Evolutionary conservation across 2,888 invertebrate genomes (phyloP).

Genomic region (Drosophila antonietae): DNA sequence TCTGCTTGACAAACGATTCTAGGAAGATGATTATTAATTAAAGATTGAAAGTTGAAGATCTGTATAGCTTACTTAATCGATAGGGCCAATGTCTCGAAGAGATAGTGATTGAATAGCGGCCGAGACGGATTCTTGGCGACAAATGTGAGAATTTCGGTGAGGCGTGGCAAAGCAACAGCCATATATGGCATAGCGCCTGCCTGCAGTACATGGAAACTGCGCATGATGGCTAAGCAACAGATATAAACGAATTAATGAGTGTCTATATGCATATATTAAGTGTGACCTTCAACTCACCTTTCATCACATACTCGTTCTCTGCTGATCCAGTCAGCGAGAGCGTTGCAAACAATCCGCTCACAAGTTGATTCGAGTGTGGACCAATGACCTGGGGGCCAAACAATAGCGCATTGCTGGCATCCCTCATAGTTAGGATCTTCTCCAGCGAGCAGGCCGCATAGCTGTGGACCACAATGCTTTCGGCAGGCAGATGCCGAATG

Average conservation of each 20-base stretch:
- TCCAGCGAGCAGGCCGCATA: conserved; percentile 97
- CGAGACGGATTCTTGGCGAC: conserved; percentile 97
- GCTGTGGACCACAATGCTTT: conserved; percentile 95
- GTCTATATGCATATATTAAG: neutral
- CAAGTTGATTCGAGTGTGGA: conserved; percentile 89
- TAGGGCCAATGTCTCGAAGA: conserved; percentile 97
- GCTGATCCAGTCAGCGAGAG: conserved; percentile 90
- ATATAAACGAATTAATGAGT: neutral
- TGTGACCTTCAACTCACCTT: conserved; percentile 84
- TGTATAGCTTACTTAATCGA: conserved; percentile 89
- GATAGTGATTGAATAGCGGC: conserved; percentile 99
- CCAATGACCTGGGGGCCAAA: conserved; percentile 87
- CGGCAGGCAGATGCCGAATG: conserved; percentile 90
- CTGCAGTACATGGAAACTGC: conserved; percentile 92
- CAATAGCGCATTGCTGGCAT: conserved; percentile 86
- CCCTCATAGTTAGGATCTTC: conserved; percentile 92
- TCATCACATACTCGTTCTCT: conserved; percentile 99
- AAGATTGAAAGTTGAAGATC: neutral
- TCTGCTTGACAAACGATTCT: conserved; percentile 94
- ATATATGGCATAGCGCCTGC: conserved; percentile 92
- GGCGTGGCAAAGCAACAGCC: conserved; percentile 91
- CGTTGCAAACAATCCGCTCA: conserved; percentile 91
- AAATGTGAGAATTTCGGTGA: conserved; percentile 92
- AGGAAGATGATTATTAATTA: conserved; percentile 10
- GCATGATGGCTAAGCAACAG: conserved; percentile 90